These are phyloP conservation scores for Cotesia chilonis DNA, from an alignment of 1,140 invertebrate genomes.

Conservation along the genomic window DNA sequence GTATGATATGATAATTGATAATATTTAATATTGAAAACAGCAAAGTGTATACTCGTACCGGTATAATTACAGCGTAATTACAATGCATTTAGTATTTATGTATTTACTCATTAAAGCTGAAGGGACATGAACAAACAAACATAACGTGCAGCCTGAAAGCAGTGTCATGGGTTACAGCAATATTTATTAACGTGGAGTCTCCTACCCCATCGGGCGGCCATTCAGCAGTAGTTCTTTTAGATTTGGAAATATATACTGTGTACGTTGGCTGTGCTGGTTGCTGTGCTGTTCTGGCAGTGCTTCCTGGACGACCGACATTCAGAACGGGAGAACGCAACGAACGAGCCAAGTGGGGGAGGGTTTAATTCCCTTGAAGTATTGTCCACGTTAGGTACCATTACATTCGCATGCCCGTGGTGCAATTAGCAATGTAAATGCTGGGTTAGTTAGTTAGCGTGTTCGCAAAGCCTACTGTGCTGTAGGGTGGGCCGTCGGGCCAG, in stretches of 20 bases:
- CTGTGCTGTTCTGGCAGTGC: not conserved
- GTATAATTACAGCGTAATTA: conserved; percentile 36
- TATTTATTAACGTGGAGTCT: conserved; percentile 19
- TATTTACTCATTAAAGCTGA: conserved; percentile 30
- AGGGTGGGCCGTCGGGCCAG: conserved; percentile 50
- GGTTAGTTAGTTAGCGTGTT: conserved; percentile 64
- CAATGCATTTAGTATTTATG: conserved; percentile 36
- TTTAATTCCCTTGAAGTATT: conserved; percentile 58
- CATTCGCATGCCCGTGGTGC: conserved; percentile 55
- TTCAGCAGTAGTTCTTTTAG: conserved; percentile 17
- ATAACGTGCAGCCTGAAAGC: conserved; percentile 21
- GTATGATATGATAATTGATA: conserved; percentile 1
- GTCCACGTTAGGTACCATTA: conserved; percentile 60
- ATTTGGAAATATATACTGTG: conserved; percentile 27
- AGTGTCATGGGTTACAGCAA: conserved; percentile 17
- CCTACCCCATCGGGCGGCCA: conserved; percentile 22
- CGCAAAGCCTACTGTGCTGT: conserved; percentile 46
- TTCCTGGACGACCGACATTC: conserved; percentile 20
- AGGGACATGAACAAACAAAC: conserved; percentile 36
- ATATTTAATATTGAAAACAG: conserved; percentile 29
- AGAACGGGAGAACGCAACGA: conserved; percentile 15
- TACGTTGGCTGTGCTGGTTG: conserved; percentile 14
- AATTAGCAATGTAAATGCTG: conserved; percentile 67
- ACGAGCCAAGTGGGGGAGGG: conserved; percentile 30
- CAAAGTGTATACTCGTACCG: conserved; percentile 10